A percentile compares a stretch with the other conserved stretches of the same genome.
phyloP scores from a whole-genome alignment of 1,140 invertebrate genomes.

The Aphelinus certus region DNA sequence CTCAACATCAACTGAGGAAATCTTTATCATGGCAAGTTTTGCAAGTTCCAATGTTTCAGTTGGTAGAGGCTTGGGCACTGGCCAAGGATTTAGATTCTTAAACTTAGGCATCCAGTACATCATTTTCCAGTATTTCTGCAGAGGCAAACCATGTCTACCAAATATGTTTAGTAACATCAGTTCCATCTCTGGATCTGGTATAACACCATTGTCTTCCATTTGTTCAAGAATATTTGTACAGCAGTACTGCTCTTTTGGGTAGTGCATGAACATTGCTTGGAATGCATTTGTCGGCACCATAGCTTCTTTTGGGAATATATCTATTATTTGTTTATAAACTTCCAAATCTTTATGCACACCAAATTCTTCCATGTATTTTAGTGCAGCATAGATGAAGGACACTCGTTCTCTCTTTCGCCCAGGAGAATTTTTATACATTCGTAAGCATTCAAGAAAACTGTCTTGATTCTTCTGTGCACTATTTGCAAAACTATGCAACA shows the following conservation, averaged over 20 bases:
- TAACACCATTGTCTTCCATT: constrained; percentile 92
- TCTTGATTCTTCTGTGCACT: constrained; percentile 76
- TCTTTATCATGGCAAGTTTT: constrained; percentile 84
- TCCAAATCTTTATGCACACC: constrained; percentile 90
- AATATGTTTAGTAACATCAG: constrained; percentile 85
- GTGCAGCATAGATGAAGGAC: constrained; percentile 91
- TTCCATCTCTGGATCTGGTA: constrained; percentile 90
- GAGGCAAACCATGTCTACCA: constrained; percentile 79
- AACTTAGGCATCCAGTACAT: constrained; percentile 99
- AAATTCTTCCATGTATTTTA: constrained; percentile 90
- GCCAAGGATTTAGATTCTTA: constrained; percentile 90
- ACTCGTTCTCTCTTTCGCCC: constrained; percentile 81
- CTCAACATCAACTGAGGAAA: constrained; percentile 85
- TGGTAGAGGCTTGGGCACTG: constrained; percentile 79
- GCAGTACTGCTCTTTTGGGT: constrained; percentile 94
- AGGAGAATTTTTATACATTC: constrained; percentile 73
- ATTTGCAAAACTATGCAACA: constrained; percentile 62
- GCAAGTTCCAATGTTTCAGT: constrained; percentile 84
- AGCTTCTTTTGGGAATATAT: constrained; percentile 92
- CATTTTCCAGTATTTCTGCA: constrained; percentile 89
- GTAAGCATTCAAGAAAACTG: constrained; percentile 78
- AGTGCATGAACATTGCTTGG: constrained; percentile 90
- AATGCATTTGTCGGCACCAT: constrained; percentile 84
- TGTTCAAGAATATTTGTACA: constrained; percentile 85
- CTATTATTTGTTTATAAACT: constrained; percentile 88